phyloP scores from a whole-genome alignment of 1,140 invertebrate genomes.

The Cydia amplana region DNA sequence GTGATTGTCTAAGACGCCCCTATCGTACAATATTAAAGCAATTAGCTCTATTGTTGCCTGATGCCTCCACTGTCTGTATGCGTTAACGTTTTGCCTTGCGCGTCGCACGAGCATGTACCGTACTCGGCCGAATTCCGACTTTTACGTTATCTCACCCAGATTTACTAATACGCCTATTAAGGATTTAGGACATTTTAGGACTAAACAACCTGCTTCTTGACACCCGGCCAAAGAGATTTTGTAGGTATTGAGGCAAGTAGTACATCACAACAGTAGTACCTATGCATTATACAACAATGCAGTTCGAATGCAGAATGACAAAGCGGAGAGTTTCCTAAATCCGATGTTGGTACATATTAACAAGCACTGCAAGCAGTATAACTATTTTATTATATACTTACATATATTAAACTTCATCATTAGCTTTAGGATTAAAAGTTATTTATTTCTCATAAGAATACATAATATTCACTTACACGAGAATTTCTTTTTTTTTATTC shows the following conservation, averaged over 20 bases:
- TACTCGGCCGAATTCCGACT: constrained; percentile 63
- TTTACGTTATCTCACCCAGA: constrained; percentile 67
- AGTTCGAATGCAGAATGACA: too few species aligned
- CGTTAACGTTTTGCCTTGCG: constrained; percentile 17
- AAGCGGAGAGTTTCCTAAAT: too few species aligned
- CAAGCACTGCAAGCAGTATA: too few species aligned
- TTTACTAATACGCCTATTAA: constrained; percentile 35
- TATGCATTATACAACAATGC: too few species aligned
- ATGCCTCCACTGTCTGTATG: background rate
- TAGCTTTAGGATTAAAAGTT: too few species aligned
- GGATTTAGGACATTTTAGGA: constrained; percentile 17
- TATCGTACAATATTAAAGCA: constrained; percentile 19
- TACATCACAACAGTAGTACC: background rate
- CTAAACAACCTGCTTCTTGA: background rate
- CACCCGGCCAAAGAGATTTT: background rate
- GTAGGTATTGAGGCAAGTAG: background rate
- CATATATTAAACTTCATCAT: too few species aligned
- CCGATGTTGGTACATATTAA: too few species aligned
- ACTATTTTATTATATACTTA: too few species aligned
- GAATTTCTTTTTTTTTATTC: too few species aligned
- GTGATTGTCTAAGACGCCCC: constrained; percentile 21
- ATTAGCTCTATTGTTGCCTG: constrained; percentile 28
- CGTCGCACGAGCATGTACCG: constrained; percentile 52
- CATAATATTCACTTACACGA: too few species aligned
- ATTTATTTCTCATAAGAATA: too few species aligned